Conservation (phyloP, 2,113 vertebrate species). For the Trichomycterus rosablanca region DNA sequence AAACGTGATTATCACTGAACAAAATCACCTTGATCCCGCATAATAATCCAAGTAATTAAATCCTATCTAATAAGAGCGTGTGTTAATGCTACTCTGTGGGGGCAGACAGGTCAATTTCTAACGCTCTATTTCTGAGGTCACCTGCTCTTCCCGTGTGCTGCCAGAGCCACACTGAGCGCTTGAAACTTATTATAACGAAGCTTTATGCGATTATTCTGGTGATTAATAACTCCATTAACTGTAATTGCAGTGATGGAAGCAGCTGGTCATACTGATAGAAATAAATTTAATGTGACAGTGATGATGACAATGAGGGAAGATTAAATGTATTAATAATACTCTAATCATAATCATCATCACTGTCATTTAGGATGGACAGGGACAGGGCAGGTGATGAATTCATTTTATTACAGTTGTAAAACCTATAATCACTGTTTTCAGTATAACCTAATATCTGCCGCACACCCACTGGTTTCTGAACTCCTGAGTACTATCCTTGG, state of each 20-base stretch:
- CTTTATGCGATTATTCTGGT: neutral
- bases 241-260: slow-evolving; percentile 19
- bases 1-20: too few species aligned
- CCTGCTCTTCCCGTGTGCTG: neutral
- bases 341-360: slow-evolving; percentile 12
- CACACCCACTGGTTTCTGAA: too few species aligned
- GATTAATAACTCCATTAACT: slow-evolving; percentile 30
- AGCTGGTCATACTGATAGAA: slow-evolving; percentile 33
- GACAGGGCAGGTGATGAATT: too few species aligned
- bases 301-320: slow-evolving; percentile 28
- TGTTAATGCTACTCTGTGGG: slow-evolving; percentile 14
- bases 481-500: too few species aligned
- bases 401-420: too few species aligned
- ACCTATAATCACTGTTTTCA: too few species aligned
- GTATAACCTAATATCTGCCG: too few species aligned
- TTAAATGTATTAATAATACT: slow-evolving; percentile 25
- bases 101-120: too few species aligned
- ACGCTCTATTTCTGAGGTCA: slow-evolving; percentile 22
- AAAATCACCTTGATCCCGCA: too few species aligned
- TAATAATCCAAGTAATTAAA: slow-evolving; percentile 33
- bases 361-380: neutral
- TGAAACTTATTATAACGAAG: neutral
- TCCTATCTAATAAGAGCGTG: slow-evolving; percentile 16
- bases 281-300: slow-evolving; percentile 29
- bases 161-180: neutral